Evolutionary conservation across 2,888 invertebrate genomes (phyloP), one percentile per base, ranked within the genome.

Genomic region (Synanthedon formicaeformis): DNA sequence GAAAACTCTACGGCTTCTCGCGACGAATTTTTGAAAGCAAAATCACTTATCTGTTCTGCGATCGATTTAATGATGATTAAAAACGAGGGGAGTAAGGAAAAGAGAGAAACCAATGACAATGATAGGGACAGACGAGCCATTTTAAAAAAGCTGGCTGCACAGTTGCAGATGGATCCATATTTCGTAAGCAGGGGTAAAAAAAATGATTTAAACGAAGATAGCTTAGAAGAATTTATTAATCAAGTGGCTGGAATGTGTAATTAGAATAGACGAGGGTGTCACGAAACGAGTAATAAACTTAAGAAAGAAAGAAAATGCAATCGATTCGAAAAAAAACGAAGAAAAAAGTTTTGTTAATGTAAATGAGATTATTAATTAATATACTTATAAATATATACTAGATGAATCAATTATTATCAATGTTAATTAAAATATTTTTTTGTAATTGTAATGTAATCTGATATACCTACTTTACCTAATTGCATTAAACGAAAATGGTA

Each of bases 141-240:
- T 55, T 60, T 87, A 11, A 82, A 85, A 57, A 84, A 86, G 61
- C 57, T 87, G 27, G 81, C 85, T 4, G 78, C 79, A 4, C 82
- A 83, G 57, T 57, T 87, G 41, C 84, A 86, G 66, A 75, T 70
- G 14, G 87, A 87, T 57, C 87, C 87, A 0, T 87, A 83, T 65
- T 84, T 78, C 54, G 84, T 82, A 0, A 86, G 84, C 57, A 73
- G 87, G 53, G 87, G 87, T 12, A 87, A 85, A 61, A 85, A 78
- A 65, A 72, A 58, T 52, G 67, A 63, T 27, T 57, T 23, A 13
- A 64, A 65, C 8, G 67, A 68, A 27, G 67, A 71, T 51, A 53
- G 64, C 56, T 60, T 81, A 48, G 67, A 71, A 55, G 71, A 77
- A 51, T 81, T 85, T 57, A 67, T 86, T 34, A 69, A 63, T 55